Evolutionary conservation across 2,888 invertebrate species (phyloP), one percentile per base, ranked within the genome.

Genomic region (Xiphydria camelus): DNA sequence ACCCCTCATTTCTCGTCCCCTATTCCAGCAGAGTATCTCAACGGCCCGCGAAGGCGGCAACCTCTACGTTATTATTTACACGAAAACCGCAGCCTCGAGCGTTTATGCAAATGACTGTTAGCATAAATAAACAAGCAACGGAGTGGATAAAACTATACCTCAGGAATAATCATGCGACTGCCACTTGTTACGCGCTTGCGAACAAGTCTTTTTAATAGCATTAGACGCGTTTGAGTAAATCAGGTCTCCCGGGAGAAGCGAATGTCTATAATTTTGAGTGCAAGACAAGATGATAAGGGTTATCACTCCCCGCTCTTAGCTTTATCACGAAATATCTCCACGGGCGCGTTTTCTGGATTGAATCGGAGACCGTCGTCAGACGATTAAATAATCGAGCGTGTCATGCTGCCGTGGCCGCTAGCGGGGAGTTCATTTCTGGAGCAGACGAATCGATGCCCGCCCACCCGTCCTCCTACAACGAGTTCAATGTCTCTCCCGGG

Each of bases 401-500:
- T 59, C 55, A 57, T 46, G 50, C 45, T 40, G 47, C 51, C 31
- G 45, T 51, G 25, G 46, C 26, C 40, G 17, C 22, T 5, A 20
- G 26, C 15, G 22, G 37, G 15, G 19, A n/a, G 33, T 55, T 62
- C 66, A 62, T 65, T 65, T 68, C 67, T 68, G 59, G 67, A 68
- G 67, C 68, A 68, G 69, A 64, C 69, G 64, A 69, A 68, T 69
- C 69, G 67, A 68, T 68, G 66, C 59, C 56, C 63, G 60, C 55
- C 43, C 61, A 60, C 61, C 60, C 62, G 52, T 55, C 57, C 61
- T 53, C 64, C 61, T 64, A 62, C 67, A 68, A 61, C 63, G 69
- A 69, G 69, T 69, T 69, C 69, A 69, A 69, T 69, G 69, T 69
- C 69, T 69, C 69, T 69, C 68, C 69, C 69, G 69, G 69, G 66